A percentile compares a stretch with the other conserved stretches of the same genome.
Evolutionary conservation across 2,113 vertebrate genomes (phyloP).

Genomic region (Gracilinanus agilis): DNA sequence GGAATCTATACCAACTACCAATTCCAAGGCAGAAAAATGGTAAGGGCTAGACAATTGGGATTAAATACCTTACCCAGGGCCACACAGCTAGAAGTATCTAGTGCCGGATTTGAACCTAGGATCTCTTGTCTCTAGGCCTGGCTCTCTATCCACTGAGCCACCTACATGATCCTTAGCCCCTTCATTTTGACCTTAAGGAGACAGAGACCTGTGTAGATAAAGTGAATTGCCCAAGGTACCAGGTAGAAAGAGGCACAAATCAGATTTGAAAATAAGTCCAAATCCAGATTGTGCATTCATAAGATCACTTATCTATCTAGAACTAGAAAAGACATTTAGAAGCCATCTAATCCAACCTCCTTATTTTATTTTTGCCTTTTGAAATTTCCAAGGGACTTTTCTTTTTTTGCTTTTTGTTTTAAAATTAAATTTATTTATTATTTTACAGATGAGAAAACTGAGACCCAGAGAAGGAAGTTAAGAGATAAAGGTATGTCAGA

Average conservation of each 20-base stretch:
- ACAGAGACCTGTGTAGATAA: not conserved
- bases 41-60: too few species aligned
- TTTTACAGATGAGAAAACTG: not conserved
- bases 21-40: too few species aligned
- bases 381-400: too few species aligned
- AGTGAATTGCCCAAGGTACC: not conserved
- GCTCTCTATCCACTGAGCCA: too few species aligned
- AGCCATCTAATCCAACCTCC: not conserved
- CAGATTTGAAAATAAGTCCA: not conserved
- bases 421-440: not conserved
- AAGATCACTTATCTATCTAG: not conserved
- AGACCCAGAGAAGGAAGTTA: not conserved
- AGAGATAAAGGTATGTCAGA: not conserved
- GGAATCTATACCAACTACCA: too few species aligned
- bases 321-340: not conserved
- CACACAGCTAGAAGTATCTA: too few species aligned
- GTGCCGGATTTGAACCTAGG: too few species aligned
- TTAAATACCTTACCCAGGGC: too few species aligned
- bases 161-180: not conserved
- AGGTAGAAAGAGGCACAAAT: not conserved
- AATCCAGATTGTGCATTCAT: not conserved
- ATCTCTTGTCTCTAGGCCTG: too few species aligned
- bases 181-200: not conserved
- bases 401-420: too few species aligned
- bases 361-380: too few species aligned